Conservation (phyloP, 2,113 vertebrate species). For the Crotalus viridis region DNA sequence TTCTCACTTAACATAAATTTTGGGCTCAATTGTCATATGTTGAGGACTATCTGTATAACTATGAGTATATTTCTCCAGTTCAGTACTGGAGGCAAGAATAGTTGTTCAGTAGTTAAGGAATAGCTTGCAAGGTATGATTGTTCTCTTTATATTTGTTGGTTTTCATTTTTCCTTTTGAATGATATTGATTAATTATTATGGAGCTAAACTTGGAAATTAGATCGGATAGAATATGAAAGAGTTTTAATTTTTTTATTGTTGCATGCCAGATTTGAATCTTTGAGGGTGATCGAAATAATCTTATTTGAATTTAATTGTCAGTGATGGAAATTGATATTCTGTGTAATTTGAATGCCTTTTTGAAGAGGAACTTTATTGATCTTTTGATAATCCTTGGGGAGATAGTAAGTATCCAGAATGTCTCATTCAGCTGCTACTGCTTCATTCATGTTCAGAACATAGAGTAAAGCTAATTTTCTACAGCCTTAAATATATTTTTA, state of each 20-base stretch:
- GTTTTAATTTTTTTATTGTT: not conserved
- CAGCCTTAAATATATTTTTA: not conserved
- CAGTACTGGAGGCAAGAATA: not conserved
- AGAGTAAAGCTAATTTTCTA: slow-evolving; percentile 9
- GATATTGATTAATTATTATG: slow-evolving; percentile 28
- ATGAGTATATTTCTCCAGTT: not conserved
- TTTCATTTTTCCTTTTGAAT: not conserved
- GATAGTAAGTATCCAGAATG: rapidly evolving
- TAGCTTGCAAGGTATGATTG: not conserved
- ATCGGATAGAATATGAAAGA: not conserved
- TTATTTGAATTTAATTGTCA: slow-evolving; percentile 18
- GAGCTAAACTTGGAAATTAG: not conserved
- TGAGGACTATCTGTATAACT: not conserved
- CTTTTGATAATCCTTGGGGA: not conserved
- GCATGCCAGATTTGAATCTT: not conserved
- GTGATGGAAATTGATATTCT: slow-evolving; percentile 16
- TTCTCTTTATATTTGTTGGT: not conserved
- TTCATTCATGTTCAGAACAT: not conserved
- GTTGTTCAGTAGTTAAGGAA: not conserved
- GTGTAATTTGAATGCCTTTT: not conserved
- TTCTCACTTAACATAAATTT: too few species aligned
- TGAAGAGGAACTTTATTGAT: not conserved
- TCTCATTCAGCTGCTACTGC: not conserved
- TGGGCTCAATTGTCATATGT: too few species aligned
- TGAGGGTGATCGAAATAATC: slow-evolving; percentile 15